Percentiles rank a stretch among this genome's conserved stretches.
phyloP scores from a whole-genome alignment of 2,797 vertebrate species.

The Cheracebus regulus region DNA sequence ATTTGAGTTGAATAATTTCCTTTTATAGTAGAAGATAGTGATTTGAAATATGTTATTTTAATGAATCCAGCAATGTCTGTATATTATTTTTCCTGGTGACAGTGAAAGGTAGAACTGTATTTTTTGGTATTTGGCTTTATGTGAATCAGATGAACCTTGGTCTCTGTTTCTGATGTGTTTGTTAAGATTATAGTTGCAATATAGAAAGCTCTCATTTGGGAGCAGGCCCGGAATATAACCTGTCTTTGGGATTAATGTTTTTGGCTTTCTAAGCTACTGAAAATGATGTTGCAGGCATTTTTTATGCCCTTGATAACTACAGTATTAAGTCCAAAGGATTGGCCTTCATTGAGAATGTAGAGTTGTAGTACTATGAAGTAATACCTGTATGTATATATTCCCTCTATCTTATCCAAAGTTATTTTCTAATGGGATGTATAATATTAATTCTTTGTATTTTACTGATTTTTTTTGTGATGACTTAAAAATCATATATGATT shows the following conservation, averaged over 20 bases:
- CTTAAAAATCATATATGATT: not conserved
- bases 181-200: not conserved
- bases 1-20: not conserved
- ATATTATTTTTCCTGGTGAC: not conserved
- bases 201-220: not conserved
- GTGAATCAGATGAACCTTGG: not conserved
- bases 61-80: not conserved
- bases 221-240: not conserved
- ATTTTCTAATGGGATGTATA: not conserved
- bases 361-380: not conserved
- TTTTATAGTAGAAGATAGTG: not conserved
- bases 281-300: not conserved
- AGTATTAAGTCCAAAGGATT: not conserved
- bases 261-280: conserved; percentile 7
- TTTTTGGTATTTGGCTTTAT: not conserved
- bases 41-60: conserved; percentile 1
- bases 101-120: not conserved
- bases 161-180: not conserved
- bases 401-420: not conserved
- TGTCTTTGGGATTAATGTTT: not conserved
- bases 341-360: not conserved
- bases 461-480: not conserved
- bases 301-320: not conserved
- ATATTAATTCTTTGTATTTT: conserved; percentile 6
- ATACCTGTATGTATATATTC: not conserved